Percentiles rank a stretch among this genome's conserved stretches.
These are phyloP conservation scores for Armadillidium nasatum DNA, from an alignment of 1,140 invertebrate genomes.

Conservation along the genomic window DNA sequence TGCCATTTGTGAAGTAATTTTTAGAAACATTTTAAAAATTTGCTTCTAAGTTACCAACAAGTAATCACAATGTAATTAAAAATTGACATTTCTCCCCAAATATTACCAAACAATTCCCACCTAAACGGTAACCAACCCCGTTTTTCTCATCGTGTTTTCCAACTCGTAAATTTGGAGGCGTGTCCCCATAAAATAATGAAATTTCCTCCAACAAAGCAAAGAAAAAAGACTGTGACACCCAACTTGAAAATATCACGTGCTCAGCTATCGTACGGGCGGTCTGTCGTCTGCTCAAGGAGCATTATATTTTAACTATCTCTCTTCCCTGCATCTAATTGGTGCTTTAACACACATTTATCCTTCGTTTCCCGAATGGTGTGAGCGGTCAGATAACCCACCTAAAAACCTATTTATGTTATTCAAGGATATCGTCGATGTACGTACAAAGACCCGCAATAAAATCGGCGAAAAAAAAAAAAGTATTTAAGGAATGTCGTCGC, in stretches of 20 bases:
- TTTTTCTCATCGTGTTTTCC: not conserved
- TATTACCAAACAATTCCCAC: not conserved
- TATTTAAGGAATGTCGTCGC: not conserved
- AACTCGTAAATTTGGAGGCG: not conserved
- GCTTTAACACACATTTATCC: constrained; percentile 1
- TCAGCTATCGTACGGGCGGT: not conserved
- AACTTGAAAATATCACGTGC: constrained; percentile 3
- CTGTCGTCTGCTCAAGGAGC: not conserved
- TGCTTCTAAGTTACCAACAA: too few relatives aligned
- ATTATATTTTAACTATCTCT: not conserved
- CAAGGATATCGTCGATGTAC: not conserved
- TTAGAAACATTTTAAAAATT: too few relatives aligned
- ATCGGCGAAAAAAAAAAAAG: not conserved
- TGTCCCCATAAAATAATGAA: not conserved
- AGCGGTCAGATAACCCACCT: not conserved
- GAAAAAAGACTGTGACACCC: not conserved
- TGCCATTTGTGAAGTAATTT: too few relatives aligned
- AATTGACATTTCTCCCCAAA: not conserved
- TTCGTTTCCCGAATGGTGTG: not conserved
- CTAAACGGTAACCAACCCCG: not conserved
- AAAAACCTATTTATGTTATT: not conserved
- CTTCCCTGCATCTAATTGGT: not conserved
- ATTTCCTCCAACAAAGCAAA: constrained; percentile 7
- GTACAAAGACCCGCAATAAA: not conserved
- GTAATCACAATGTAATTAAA: too few relatives aligned